A percentile compares a stretch with the other conserved stretches of the same genome.
Evolutionary conservation across 92 coral and sea anemone genomes (phyloP).

Genomic region (Montipora capitata): DNA sequence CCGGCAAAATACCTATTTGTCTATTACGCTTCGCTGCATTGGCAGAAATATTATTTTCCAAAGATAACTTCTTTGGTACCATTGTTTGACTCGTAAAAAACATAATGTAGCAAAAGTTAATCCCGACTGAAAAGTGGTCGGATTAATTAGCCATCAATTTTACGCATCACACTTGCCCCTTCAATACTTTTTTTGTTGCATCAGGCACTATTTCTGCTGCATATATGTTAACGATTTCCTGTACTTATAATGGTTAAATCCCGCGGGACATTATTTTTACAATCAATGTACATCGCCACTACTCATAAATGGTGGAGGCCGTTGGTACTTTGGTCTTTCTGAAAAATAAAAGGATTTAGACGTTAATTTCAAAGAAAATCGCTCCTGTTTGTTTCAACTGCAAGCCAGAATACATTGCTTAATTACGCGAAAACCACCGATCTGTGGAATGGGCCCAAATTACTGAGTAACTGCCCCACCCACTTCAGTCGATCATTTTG

Average conservation of each 20-base stretch:
- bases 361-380: neutral
- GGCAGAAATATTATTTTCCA: no score
- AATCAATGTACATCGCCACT: slow-evolving; percentile 69
- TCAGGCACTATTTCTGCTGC: no score
- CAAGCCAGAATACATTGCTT: no score
- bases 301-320: slow-evolving; percentile 77
- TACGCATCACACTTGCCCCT: neutral
- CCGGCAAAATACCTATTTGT: no score
- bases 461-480: no score
- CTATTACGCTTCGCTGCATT: no score
- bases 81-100: no score
- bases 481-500: no score
- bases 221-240: no score
- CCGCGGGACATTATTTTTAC: neutral
- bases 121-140: neutral
- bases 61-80: neutral
- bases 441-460: no score
- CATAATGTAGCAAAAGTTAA: neutral
- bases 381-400: no score
- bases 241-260: neutral
- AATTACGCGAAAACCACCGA: no score
- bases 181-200: neutral
- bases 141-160: neutral
- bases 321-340: slow-evolving; percentile 41
- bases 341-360: neutral